Percentiles rank a stretch among this genome's conserved stretches.
Evolutionary conservation across 2,113 vertebrate species (phyloP).

Genomic region (Tragelaphus buxtoni): DNA sequence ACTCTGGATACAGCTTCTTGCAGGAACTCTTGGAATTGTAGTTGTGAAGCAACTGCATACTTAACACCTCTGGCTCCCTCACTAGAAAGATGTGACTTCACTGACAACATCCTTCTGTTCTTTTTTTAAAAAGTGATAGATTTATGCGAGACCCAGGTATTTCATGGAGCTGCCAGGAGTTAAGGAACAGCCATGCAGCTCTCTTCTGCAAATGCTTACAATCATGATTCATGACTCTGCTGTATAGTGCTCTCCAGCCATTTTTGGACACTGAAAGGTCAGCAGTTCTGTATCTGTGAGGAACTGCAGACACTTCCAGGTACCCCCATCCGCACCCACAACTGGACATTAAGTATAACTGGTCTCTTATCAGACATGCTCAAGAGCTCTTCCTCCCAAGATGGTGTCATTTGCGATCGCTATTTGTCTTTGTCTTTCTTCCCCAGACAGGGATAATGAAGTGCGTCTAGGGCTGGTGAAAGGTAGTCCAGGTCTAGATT

Average conservation of each 20-base stretch:
- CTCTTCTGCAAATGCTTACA: not conserved
- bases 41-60: not conserved
- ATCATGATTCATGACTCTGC: constrained; percentile 5
- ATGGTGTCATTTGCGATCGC: not conserved
- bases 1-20: not conserved
- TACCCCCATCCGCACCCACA: not conserved
- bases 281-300: not conserved
- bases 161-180: not conserved
- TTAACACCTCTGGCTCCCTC: not conserved
- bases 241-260: not conserved
- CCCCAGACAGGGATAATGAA: constrained; percentile 1
- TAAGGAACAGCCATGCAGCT: not conserved
- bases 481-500: not conserved
- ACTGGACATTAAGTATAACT: not conserved
- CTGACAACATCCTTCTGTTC: not conserved
- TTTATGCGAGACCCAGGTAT: not conserved
- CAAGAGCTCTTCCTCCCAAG: not conserved
- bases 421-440: constrained; percentile 12
- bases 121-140: not conserved
- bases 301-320: not conserved
- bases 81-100: not conserved
- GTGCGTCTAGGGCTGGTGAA: not conserved
- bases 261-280: not conserved
- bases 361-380: not conserved
- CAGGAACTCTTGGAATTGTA: not conserved